Evolutionary conservation across 2,797 vertebrate genomes (phyloP).

Genomic region (Sphenopsis melanotis): DNA sequence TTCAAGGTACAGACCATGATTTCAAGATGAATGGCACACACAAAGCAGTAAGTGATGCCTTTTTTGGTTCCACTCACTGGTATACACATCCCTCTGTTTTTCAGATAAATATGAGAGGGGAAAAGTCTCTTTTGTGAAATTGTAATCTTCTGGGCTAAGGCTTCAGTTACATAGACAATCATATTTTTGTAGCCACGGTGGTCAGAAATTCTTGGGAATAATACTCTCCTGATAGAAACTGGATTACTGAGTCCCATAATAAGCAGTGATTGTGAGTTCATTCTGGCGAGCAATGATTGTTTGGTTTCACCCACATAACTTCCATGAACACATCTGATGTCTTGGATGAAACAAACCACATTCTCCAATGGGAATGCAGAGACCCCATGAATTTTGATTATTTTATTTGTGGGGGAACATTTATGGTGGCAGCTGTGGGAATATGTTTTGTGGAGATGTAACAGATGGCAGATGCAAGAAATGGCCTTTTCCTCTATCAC

Average conservation of each 20-base stretch:
- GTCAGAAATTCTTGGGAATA: neutral
- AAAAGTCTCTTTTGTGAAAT: neutral
- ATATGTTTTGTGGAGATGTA: neutral
- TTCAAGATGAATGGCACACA: neutral
- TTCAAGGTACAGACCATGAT: neutral
- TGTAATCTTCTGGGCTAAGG: neutral
- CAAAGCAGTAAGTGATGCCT: neutral
- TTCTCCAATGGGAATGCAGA: neutral
- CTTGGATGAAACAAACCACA: neutral
- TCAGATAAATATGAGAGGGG: neutral
- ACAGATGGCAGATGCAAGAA: conserved; percentile 32
- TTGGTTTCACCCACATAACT: conserved; percentile 26
- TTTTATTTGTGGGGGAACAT: neutral
- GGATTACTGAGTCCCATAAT: neutral
- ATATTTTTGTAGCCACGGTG: neutral
- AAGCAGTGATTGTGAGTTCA: neutral
- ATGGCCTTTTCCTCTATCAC: neutral
- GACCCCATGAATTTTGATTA: neutral
- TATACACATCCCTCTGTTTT: neutral
- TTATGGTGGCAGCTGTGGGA: neutral
- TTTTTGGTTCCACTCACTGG: neutral
- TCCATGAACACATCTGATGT: neutral
- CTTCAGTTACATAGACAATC: neutral
- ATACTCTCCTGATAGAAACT: neutral
- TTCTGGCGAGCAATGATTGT: neutral